Conservation (phyloP, 2,113 vertebrate genomes). For the Brachyhypopomus gauderio region DNA sequence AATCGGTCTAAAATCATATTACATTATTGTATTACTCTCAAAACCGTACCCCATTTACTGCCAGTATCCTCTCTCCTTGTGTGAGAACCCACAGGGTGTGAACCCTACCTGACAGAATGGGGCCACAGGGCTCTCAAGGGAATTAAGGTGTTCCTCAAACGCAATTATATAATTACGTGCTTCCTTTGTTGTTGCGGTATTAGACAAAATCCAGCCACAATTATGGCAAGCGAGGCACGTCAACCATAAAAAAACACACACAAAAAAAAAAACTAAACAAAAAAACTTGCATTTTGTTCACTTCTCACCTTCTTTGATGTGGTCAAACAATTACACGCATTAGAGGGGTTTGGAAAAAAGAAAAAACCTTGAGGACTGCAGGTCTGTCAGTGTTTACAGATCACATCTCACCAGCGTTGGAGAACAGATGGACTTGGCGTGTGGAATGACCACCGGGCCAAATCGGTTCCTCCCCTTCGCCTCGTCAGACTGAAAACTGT, state of each 20-base stretch:
- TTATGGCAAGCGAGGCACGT: conserved; percentile 37
- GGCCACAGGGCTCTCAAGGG: conserved; percentile 46
- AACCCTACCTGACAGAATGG: conserved; percentile 66
- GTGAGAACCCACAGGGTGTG: conserved; percentile 47
- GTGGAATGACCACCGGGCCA: not conserved
- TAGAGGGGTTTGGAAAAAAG: not conserved
- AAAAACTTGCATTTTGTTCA: conserved; percentile 3
- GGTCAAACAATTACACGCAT: conserved; percentile 39
- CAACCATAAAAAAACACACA: not conserved
- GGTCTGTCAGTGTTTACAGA: conserved; percentile 33
- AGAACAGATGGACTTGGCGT: not conserved
- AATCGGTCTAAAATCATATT: conserved; percentile 42
- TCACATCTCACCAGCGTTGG: conserved; percentile 35
- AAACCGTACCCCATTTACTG: conserved; percentile 46
- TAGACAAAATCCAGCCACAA: conserved; percentile 50
- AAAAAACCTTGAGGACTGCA: conserved; percentile 7
- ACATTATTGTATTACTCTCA: conserved; percentile 46
- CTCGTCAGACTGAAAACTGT: not conserved
- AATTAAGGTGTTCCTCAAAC: conserved; percentile 58
- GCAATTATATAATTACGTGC: conserved; percentile 62
- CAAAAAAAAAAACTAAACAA: too few species aligned
- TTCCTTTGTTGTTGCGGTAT: conserved; percentile 55
- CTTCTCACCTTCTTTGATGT: conserved; percentile 37
- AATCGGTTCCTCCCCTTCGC: too few species aligned
- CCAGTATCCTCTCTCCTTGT: conserved; percentile 45